Evolutionary conservation across 2,797 vertebrate species (phyloP).

Genomic region (Centroberyx gerrardi): DNA sequence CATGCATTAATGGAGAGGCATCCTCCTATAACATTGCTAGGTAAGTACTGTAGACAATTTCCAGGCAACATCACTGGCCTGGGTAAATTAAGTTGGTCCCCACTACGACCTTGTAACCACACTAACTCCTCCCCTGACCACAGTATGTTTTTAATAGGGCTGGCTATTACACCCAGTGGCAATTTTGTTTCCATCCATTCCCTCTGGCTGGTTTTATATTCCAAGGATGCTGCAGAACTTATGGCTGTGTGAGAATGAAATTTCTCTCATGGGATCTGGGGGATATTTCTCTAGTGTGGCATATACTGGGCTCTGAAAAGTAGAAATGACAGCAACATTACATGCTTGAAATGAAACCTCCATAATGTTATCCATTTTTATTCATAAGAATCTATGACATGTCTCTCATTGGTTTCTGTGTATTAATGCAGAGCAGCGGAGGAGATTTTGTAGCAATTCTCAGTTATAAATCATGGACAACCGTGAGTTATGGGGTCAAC

Average conservation of each 20-base stretch:
- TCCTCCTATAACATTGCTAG: slow-evolving; percentile 25
- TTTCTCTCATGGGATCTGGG: slow-evolving; percentile 74
- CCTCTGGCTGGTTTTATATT: slow-evolving; percentile 70
- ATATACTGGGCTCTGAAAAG: slow-evolving; percentile 52
- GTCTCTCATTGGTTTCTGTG: slow-evolving; percentile 63
- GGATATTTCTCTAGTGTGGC: slow-evolving; percentile 71
- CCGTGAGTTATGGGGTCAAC: slow-evolving; percentile 72
- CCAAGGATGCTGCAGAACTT: slow-evolving; percentile 64
- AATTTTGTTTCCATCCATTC: slow-evolving; percentile 67
- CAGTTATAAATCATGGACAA: slow-evolving; percentile 70
- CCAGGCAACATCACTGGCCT: slow-evolving; percentile 34
- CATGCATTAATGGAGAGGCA: slow-evolving; percentile 39
- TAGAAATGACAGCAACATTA: slow-evolving; percentile 77
- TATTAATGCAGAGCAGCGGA: slow-evolving; percentile 43
- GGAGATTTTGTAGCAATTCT: slow-evolving; percentile 63
- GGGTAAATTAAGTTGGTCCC: slow-evolving; percentile 60
- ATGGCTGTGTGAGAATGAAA: slow-evolving; percentile 71
- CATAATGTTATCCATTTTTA: slow-evolving; percentile 78
- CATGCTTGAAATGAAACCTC: slow-evolving; percentile 75
- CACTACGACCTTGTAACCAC: slow-evolving; percentile 67
- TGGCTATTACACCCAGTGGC: slow-evolving; percentile 59
- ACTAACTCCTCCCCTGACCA: slow-evolving; percentile 60
- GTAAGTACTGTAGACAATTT: slow-evolving; percentile 50
- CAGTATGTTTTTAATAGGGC: slow-evolving; percentile 74
- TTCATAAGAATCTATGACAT: slow-evolving; percentile 70